Evolutionary conservation across 2,888 invertebrate genomes (phyloP), one percentile per base, ranked within the genome.

Genomic region (Macrophya alboannulata): DNA sequence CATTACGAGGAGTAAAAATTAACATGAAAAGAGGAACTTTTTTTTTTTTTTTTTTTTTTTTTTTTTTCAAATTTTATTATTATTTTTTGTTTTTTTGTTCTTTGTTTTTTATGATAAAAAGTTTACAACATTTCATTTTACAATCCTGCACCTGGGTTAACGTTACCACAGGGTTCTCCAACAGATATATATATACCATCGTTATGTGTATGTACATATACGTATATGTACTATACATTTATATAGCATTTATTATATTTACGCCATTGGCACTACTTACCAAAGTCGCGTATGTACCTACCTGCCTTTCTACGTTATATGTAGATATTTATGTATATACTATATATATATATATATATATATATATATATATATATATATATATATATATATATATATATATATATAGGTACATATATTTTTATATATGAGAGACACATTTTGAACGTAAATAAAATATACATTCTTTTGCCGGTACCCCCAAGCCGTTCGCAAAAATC

Each of bases 11-110:
- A 68, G 81, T 59, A 72, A 59, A 89, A 86, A 91, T 91, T 91
- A 91, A 89, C 91, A 91, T 90, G 88, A 88, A 89, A 91, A 89
- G 79, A 86, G 76, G 85, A 74, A 86, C 71, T 79, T 71, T 55
- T 55, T 55, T 51, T 51, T 51, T 51, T 51, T 51, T 51, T 51
- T 4, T 17, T 17, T 17, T 17, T 51, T 51, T 3, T 0, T 51
- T 51, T 17, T 51, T 51, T 45, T 65, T 51, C n/a, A n/a, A n/a
- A n/a, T n/a, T n/a, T n/a, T n/a, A n/a, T n/a, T n/a, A n/a, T n/a
- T n/a, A n/a, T 17, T 51, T 51, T 17, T 51, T 51, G 0, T 12
- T 17, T 17, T 51, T 51, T 51, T 51, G 17, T 51, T 79, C 37
- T 55, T 55, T 21, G 12, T 79, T 59, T 68, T 71, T 71, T 1